Evolutionary conservation across 2,797 vertebrate genomes (phyloP), one percentile per base, ranked within the genome.

Genomic region (Cichlasoma orientale): DNA sequence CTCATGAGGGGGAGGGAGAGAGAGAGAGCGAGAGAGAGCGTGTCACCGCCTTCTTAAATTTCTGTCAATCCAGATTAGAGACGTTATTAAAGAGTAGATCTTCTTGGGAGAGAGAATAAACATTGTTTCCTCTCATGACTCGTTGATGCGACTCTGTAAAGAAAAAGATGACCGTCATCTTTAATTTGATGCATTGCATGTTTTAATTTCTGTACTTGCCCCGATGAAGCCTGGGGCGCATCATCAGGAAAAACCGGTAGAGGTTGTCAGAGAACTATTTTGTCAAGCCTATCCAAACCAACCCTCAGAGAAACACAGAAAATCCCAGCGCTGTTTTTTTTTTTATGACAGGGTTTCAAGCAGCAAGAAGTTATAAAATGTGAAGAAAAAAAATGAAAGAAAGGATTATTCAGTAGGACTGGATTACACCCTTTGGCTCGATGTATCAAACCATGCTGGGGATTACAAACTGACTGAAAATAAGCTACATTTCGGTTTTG

Each of bases 171-270:
- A 1, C 14, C 29, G 44, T 74, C 6, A 27, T 19, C 31, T 79
- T 74, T 53, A 53, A 68, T 27, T 11, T 38, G 44, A 73, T 80
- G 12, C 44, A 8, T 63, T 72, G 74, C 68, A 56, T 55, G 23
- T 74, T 55, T 82, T n/a, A 18, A 58, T 53, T 21, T 53, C 38
- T 74, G 21, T 63, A 59, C 41, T 56, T 19, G 12, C 36, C 69
- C 79, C 80, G 80, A 80, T 85, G 55, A 81, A 50, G 90, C 92
- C 93, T 54, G 75, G 23, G 92, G 94, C 91, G 19, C 92, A 88
- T 94, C 94, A 95, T 93, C 95, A 95, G 92, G 95, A 95, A 95
- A 95, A 96, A 96, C 95, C 95, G 93, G 96, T 96, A 90, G 82
- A 93, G 87, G 93, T 86, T 93, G 89, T 94, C 89, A 78, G 78